phyloP scores from a whole-genome alignment of 1,140 invertebrate species.

The Drosophila chauvacae region DNA sequence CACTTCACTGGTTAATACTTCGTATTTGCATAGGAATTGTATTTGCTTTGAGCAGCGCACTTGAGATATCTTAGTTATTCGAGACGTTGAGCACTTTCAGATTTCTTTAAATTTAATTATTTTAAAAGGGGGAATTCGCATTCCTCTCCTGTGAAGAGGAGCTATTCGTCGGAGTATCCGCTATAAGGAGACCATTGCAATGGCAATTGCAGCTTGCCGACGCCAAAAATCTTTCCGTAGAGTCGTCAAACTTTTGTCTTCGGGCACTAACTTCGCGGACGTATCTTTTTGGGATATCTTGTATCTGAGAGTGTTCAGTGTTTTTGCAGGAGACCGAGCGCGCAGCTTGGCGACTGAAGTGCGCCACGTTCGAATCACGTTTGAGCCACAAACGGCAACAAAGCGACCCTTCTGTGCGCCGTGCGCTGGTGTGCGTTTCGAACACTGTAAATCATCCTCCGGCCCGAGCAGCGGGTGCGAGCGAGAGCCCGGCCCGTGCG shows the following conservation, averaged over 20 bases:
- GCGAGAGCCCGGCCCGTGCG: conserved; percentile 46
- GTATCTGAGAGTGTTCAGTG: conserved; percentile 20
- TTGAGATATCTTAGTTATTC: conserved; percentile 25
- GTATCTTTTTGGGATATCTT: conserved; percentile 10
- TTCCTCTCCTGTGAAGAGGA: conserved; percentile 36
- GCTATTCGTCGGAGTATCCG: conserved; percentile 30
- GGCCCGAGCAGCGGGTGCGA: conserved; percentile 25
- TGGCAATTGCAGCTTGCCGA: conserved; percentile 35
- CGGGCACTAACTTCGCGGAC: conserved; percentile 35
- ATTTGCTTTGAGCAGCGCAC: conserved; percentile 49
- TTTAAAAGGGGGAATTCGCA: neutral
- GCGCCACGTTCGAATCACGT: conserved; percentile 78
- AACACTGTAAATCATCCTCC: conserved; percentile 76
- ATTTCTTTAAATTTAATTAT: neutral
- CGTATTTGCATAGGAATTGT: conserved; percentile 38
- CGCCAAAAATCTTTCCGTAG: conserved; percentile 37
- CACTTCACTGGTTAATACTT: conserved; percentile 51
- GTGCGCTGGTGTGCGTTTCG: conserved; percentile 57
- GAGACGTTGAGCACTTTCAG: conserved; percentile 8
- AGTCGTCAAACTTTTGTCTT: conserved; percentile 11
- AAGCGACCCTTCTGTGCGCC: conserved; percentile 13
- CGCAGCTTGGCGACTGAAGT: conserved; percentile 76
- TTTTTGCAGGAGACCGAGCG: conserved; percentile 60
- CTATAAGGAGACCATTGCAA: conserved; percentile 27
- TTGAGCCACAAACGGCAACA: conserved; percentile 54